Conservation (phyloP, 30 jellyfish, hydroid and myxozoan species). For the Hydractinia symbiolongicarpus region DNA sequence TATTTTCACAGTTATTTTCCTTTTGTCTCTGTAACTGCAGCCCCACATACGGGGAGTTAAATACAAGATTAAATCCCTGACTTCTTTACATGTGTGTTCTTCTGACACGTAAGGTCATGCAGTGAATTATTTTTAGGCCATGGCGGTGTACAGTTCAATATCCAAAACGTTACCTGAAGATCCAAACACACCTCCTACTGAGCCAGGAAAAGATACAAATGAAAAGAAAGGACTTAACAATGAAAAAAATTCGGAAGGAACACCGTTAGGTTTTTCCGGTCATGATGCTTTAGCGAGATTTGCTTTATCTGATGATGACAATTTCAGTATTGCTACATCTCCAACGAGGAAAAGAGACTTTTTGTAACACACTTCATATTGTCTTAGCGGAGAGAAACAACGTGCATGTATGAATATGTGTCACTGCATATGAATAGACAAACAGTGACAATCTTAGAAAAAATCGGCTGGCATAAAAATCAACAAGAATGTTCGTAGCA, state of each 20-base stretch:
- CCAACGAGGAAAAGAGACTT: slow-evolving; percentile 87
- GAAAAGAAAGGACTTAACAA: slow-evolving; percentile 7
- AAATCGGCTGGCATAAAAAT: too few species aligned
- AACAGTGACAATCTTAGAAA: too few species aligned
- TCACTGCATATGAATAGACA: too few species aligned
- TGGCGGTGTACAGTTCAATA: slow-evolving; percentile 73
- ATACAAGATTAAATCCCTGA: too few species aligned
- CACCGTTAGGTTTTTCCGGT: slow-evolving; percentile 18
- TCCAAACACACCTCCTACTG: background rate
- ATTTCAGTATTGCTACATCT: slow-evolving; percentile 63
- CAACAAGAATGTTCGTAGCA: too few species aligned
- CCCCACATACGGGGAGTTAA: too few species aligned
- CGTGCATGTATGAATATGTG: background rate
- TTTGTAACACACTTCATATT: background rate
- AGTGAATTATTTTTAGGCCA: slow-evolving; percentile 45
- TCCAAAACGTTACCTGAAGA: slow-evolving; percentile 36
- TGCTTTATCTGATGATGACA: slow-evolving; percentile 24
- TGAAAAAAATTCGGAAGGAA: background rate
- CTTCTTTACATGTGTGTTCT: too few species aligned
- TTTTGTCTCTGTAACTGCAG: background rate
- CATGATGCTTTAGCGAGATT: slow-evolving; percentile 9
- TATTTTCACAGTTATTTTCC: background rate
- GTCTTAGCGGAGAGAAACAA: background rate
- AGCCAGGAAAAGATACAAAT: slow-evolving; percentile 2
- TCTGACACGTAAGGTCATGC: too few species aligned